A percentile compares a stretch with the other conserved stretches of the same genome.
Conservation (phyloP, 2,113 vertebrate species). For the Spermophilus dauricus region DNA sequence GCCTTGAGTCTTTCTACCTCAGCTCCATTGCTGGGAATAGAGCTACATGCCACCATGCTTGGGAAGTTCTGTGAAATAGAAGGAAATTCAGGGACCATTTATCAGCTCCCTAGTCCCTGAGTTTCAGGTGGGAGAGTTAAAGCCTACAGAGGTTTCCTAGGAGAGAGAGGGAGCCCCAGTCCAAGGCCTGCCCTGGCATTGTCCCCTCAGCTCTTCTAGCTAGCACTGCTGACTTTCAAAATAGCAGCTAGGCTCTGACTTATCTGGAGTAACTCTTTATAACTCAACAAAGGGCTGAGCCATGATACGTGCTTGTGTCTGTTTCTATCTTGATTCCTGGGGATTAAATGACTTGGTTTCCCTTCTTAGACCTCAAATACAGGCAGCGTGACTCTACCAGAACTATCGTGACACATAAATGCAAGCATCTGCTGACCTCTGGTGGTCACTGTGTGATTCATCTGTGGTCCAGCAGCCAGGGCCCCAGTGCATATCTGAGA, state of each 20-base stretch:
- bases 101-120: not conserved
- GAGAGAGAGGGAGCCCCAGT: not conserved
- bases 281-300: not conserved
- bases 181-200: not conserved
- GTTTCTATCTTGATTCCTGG: not conserved
- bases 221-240: not conserved
- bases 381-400: rapidly evolving
- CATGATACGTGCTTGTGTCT: not conserved
- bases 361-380: not conserved
- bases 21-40: no score
- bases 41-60: no score
- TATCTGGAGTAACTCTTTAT: not conserved
- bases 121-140: not conserved
- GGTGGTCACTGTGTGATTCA: conserved; percentile 10
- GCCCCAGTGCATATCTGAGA: not conserved
- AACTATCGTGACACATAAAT: not conserved
- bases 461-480: not conserved
- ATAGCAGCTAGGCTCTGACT: not conserved
- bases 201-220: not conserved
- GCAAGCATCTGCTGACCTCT: conserved; percentile 30
- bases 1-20: no score
- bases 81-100: not conserved
- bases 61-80: not conserved
- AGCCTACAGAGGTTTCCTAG: not conserved
- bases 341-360: not conserved